phyloP scores from a whole-genome alignment of 2,888 invertebrate genomes.

The Sinodicranocentrus sp. region DNA sequence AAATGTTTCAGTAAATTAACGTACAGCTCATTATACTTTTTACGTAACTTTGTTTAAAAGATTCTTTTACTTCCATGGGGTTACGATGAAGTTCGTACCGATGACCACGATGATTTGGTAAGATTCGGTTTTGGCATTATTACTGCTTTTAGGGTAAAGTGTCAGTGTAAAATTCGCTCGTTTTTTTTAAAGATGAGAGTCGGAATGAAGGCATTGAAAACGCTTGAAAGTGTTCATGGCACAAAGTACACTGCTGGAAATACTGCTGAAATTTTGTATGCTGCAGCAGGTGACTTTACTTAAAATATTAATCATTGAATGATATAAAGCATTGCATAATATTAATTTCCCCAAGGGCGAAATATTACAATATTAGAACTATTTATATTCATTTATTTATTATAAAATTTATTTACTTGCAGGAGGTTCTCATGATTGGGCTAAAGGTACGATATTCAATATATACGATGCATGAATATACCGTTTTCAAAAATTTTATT shows the following conservation, averaged over 20 bases:
- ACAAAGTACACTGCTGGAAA: constrained; percentile 75
- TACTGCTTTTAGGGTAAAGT: no score
- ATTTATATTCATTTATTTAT: background rate
- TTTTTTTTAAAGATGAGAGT: constrained; percentile 57
- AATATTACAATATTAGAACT: background rate
- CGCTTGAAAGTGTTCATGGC: constrained; percentile 73
- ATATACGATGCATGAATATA: no score
- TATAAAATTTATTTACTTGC: constrained; percentile 24
- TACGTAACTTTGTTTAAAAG: constrained; percentile 18
- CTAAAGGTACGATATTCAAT: constrained; percentile 61
- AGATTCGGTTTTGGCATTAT: background rate
- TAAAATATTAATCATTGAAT: no score
- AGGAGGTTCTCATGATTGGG: constrained; percentile 76
- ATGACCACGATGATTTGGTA: constrained; percentile 76
- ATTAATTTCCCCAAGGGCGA: background rate
- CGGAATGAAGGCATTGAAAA: constrained; percentile 72
- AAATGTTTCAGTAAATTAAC: no score
- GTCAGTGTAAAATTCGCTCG: background rate
- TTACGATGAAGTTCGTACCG: constrained; percentile 71
- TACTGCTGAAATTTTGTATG: constrained; percentile 75
- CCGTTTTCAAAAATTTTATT: no score
- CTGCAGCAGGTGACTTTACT: constrained; percentile 55
- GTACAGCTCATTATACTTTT: no score
- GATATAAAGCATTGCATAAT: no score
- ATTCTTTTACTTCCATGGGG: constrained; percentile 85